A percentile compares a stretch with the other conserved stretches of the same genome.
Evolutionary conservation across 2,113 vertebrate genomes (phyloP).

Genomic region (Mellivora capensis): DNA sequence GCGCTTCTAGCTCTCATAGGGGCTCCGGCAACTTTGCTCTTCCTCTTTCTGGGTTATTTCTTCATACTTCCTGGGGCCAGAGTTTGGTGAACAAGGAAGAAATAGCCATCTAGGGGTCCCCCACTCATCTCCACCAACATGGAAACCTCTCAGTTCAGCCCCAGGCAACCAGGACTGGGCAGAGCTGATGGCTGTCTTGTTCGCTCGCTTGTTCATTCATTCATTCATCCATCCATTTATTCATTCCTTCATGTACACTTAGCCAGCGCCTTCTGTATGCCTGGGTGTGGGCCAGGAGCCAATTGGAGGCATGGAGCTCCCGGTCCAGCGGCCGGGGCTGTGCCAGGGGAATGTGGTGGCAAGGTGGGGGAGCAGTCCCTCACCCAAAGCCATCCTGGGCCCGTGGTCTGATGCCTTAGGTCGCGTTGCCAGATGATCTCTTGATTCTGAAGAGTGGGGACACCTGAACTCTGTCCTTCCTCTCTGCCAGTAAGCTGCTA

Average conservation of each 20-base stretch:
- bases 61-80: constrained; percentile 54
- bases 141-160: background rate
- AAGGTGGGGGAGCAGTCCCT: background rate
- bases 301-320: rapidly evolving
- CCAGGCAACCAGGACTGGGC: background rate
- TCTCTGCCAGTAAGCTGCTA: background rate
- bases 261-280: background rate
- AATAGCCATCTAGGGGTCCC: background rate
- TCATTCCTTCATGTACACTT: background rate
- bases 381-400: no score
- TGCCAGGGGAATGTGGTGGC: background rate
- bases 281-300: background rate
- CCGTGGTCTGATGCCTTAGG: background rate
- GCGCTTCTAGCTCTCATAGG: background rate
- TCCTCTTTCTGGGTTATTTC: constrained; percentile 61
- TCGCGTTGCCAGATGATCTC: background rate
- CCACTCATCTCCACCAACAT: background rate
- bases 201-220: background rate
- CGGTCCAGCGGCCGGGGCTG: background rate
- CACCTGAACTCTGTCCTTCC: background rate
- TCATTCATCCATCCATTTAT: no score
- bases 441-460: background rate
- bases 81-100: constrained; percentile 34
- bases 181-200: background rate
- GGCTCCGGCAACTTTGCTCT: background rate